Conservation (phyloP, 2,888 invertebrate species). For the Pristionchus japonicus region DNA sequence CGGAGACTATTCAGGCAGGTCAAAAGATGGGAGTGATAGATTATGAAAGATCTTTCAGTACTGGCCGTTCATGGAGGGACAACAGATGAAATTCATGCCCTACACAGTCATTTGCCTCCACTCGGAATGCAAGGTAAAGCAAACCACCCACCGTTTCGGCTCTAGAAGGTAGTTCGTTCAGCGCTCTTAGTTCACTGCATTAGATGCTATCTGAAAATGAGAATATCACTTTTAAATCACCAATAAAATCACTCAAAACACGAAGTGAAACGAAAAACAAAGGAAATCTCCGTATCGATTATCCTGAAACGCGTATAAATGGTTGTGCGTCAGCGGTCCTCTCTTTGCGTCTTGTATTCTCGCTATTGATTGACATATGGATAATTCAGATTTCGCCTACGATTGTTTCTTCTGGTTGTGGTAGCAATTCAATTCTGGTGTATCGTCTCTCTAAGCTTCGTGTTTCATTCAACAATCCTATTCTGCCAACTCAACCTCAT, state of each 20-base stretch:
- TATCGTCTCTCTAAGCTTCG: conserved; percentile 51
- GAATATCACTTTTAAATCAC: background rate
- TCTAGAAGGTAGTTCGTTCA: background rate
- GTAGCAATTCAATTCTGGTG: conserved; percentile 44
- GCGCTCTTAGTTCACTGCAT: background rate
- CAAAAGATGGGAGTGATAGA: background rate
- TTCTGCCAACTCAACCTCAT: conserved; percentile 45
- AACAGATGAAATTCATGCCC: conserved; percentile 49
- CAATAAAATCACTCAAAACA: background rate
- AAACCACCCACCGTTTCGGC: background rate
- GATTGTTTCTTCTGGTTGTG: background rate
- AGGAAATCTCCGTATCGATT: background rate
- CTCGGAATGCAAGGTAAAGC: conserved; percentile 32
- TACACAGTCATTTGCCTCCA: conserved; percentile 49
- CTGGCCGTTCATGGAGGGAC: conserved; percentile 52
- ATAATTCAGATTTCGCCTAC: conserved; percentile 32
- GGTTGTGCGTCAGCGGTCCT: background rate
- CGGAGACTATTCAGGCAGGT: conserved; percentile 46
- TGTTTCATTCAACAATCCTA: conserved; percentile 49
- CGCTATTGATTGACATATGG: background rate
- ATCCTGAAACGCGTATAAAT: background rate
- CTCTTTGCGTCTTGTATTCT: conserved; percentile 4
- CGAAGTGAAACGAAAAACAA: background rate
- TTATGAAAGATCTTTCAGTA: conserved; percentile 47
- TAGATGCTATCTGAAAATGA: background rate